Evolutionary conservation across 2,888 invertebrate genomes (phyloP), one percentile per base, ranked within the genome.

Genomic region (Diaphora mendica): DNA sequence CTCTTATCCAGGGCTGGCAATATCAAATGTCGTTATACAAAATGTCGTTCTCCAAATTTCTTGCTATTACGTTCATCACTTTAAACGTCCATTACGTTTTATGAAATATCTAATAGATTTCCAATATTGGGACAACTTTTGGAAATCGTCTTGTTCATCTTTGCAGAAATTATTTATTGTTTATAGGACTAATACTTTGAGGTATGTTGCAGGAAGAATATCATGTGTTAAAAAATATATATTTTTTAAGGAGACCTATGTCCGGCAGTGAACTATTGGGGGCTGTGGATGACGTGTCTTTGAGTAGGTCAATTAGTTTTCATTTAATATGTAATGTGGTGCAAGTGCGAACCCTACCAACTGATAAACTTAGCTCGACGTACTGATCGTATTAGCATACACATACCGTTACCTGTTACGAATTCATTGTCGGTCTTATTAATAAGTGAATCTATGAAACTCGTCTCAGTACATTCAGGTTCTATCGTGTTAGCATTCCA

Each of bases 391-490:
- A 91, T 92, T 91, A 90, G 89, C 90, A 91, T 91, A 91, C 88
- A 85, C 80, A 81, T 89, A 90, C 92, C 90, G 91, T 91, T 91
- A 93, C 74, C 84, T 86, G 91, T 91, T 93, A 92, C 90, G 87
- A 91, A 91, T 93, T 92, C 89, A 90, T 92, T 92, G 91, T 91
- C 93, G 91, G 92, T 89, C 89, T 92, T 93, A 91, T 92, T 93
- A 93, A 92, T 92, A 93, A 91, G 91, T 89, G 91, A 92, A 92
- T 93, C 91, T 92, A 91, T 90, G 91, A 89, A 92, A 90, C 91
- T 91, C 78, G 88, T 86, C 85, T 82, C 80, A 68, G 85, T 83
- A 87, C 83, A 79, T 76, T 79, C 82, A 77, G 82, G 85, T 85
- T 81, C 78, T 78, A 82, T 82, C 79, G 84, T 59, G 72, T 76